Evolutionary conservation across 1,140 invertebrate species (phyloP).

Genomic region (Drosophila rhopaloa): DNA sequence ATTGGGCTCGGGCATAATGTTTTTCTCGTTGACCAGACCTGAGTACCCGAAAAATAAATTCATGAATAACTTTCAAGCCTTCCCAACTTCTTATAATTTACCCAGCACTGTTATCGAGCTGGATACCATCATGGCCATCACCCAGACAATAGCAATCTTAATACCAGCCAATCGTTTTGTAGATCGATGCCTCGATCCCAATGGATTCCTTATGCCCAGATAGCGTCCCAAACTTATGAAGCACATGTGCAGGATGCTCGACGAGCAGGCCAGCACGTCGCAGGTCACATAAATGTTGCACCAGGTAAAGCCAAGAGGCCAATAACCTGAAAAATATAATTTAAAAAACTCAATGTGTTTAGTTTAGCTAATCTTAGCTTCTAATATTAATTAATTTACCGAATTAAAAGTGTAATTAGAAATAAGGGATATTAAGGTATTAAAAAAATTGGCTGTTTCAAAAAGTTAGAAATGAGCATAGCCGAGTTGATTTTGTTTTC

Average conservation of each 20-base stretch:
- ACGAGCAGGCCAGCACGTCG: constrained; percentile 97
- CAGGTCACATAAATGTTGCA: constrained; percentile 97
- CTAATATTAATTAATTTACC: no score
- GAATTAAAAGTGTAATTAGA: no score
- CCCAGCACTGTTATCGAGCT: constrained; percentile 95
- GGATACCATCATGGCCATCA: constrained; percentile 93
- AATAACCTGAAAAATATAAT: constrained; percentile 89
- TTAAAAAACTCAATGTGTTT: not conserved
- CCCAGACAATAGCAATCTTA: constrained; percentile 94
- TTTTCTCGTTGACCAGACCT: constrained; percentile 90
- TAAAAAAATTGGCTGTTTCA: no score
- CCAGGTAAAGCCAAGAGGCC: constrained; percentile 94
- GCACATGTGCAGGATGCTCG: constrained; percentile 98
- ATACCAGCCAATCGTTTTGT: constrained; percentile 92
- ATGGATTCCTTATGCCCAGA: constrained; percentile 94
- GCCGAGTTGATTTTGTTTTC: no score
- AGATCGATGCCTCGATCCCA: constrained; percentile 91
- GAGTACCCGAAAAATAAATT: constrained; percentile 17
- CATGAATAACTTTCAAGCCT: not conserved
- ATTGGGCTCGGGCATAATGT: constrained; percentile 91
- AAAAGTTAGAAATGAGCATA: no score
- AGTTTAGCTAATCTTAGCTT: no score
- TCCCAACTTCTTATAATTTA: constrained; percentile 82
- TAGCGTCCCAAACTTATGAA: constrained; percentile 97
- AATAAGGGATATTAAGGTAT: no score